Evolutionary conservation across 2,888 invertebrate genomes (phyloP).

Genomic region (Trachelus iudaicus): DNA sequence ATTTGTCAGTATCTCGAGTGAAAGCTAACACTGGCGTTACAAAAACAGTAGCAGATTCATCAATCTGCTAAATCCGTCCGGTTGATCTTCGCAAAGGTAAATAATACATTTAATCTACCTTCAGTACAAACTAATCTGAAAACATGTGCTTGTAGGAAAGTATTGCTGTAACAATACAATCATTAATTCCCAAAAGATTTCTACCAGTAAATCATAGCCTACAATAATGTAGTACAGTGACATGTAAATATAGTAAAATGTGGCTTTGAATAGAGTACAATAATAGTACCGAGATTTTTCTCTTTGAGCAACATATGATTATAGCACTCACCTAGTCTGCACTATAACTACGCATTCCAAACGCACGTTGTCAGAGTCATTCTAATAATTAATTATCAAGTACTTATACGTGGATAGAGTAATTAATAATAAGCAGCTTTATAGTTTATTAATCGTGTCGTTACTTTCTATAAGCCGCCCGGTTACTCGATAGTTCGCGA

Average conservation of each 20-base stretch:
- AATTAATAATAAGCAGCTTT: background rate
- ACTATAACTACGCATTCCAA: background rate
- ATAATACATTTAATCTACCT: background rate
- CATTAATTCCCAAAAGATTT: background rate
- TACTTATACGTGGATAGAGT: background rate
- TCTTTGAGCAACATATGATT: background rate
- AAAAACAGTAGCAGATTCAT: background rate
- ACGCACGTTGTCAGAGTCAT: background rate
- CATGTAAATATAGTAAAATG: background rate
- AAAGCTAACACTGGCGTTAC: background rate
- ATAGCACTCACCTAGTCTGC: background rate
- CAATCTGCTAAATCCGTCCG: background rate
- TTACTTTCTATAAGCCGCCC: background rate
- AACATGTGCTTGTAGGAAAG: background rate
- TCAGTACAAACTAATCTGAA: background rate
- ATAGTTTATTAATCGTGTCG: background rate
- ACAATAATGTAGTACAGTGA: background rate
- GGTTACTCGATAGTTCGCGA: background rate
- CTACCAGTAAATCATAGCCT: background rate
- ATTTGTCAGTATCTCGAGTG: background rate
- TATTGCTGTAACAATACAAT: background rate
- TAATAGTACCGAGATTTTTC: background rate
- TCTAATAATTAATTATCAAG: background rate
- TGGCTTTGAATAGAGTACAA: background rate
- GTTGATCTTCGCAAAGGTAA: background rate